phyloP scores from a whole-genome alignment of 1,140 invertebrate genomes.

The Eumeta japonica region DNA sequence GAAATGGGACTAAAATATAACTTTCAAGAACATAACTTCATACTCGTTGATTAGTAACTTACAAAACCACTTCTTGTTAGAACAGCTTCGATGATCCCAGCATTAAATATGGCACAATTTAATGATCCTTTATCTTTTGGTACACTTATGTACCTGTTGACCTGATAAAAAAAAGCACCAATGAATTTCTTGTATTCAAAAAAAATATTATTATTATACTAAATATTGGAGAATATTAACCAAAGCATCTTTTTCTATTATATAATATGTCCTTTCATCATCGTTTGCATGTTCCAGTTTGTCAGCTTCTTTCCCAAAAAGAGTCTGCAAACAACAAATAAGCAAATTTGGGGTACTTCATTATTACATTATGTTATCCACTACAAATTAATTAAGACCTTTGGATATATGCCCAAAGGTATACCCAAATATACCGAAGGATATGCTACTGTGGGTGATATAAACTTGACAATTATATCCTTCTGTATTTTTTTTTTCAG shows the following conservation, averaged over 20 bases:
- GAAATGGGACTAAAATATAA: too few relatives aligned
- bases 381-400: neutral
- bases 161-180: conserved; percentile 35
- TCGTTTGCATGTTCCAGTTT: conserved; percentile 98
- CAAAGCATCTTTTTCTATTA: conserved; percentile 97
- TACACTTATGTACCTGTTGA: conserved; percentile 95
- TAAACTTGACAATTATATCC: too few relatives aligned
- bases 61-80: conserved; percentile 94
- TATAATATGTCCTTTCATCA: conserved; percentile 96
- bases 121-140: conserved; percentile 96
- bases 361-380: neutral
- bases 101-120: conserved; percentile 98
- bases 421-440: too few relatives aligned
- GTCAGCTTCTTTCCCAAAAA: conserved; percentile 98
- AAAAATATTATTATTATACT: neutral
- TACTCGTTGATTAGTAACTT: conserved; percentile 61
- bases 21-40: too few relatives aligned
- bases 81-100: conserved; percentile 96
- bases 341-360: conserved; percentile 1
- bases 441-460: too few relatives aligned
- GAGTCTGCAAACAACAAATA: conserved; percentile 61
- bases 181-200: neutral
- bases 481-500: too few relatives aligned
- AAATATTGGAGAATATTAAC: conserved; percentile 55
- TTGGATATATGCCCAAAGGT: too few relatives aligned